Evolutionary conservation across 2,113 vertebrate genomes (phyloP), one percentile per base, ranked within the genome.

Genomic region (Plectropomus leopardus): DNA sequence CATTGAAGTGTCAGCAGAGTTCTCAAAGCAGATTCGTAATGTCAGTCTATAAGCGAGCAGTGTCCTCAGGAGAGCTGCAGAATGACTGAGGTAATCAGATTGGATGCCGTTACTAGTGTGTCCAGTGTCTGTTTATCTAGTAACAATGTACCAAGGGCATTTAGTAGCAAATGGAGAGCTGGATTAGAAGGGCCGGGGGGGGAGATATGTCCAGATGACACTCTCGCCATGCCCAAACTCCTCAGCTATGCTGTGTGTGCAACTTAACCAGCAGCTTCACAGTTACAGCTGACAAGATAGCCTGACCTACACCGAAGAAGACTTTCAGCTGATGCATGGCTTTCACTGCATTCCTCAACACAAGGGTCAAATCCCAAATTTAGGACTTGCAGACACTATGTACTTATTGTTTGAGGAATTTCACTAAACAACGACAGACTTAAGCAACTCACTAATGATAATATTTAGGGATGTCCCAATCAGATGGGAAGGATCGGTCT

Each of bases 91-190:
- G 89, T 91, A 88, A 91, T 93, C 89, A 86, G 89, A 90, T 82
- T 86, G 91, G 87, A 86, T 90, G 91, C 86, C 85, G 86, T 89
- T 89, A 89, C 90, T 66, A 72, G 78, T 89, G 90, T 91, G 86
- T 88, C 91, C 90, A 93, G 83, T 92, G 94, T 92, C 92, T 95
- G 94, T 95, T 95, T 94, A 94, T 94, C 89, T 95, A 94, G 94
- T 95, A 95, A 95, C 92, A 92, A 94, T 94, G 93, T 94, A 94
- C 94, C 94, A 93, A 93, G 92, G 93, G 90, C 93, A 93, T 94
- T 92, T 94, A 93, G 89, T 92, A 88, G 93, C 93, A 93, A 91
- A 94, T 91, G 93, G 85, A 92, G 90, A 84, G 87, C 86, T 88
- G 94, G 94, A 95, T 96, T 94, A 94, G 88, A 90, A 84, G 91